A percentile compares a stretch with the other conserved stretches of the same genome.
Evolutionary conservation across 2,797 vertebrate genomes (phyloP).

Genomic region (Lithobates sylvaticus): DNA sequence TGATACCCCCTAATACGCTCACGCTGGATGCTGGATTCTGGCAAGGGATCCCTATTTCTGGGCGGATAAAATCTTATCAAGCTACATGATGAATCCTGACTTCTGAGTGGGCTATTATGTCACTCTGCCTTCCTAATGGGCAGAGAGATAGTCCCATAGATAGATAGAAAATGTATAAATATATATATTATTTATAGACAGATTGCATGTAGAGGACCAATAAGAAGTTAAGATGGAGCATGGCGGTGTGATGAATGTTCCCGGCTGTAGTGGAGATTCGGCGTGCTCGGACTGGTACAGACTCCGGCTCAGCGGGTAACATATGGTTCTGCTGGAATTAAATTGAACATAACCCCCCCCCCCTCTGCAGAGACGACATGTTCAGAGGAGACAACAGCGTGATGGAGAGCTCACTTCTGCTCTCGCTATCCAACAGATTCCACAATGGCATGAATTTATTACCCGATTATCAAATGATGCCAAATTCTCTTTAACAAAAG

Average conservation of each 20-base stretch:
- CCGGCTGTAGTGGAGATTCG: not conserved
- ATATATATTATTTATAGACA: not conserved
- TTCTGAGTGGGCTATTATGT: no score
- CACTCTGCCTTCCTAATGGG: no score
- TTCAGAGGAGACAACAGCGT: not conserved
- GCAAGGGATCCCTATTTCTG: no score
- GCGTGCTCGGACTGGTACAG: constrained; percentile 30
- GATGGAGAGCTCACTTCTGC: constrained; percentile 1
- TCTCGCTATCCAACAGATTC: no score
- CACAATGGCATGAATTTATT: no score
- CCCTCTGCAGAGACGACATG: constrained; percentile 1
- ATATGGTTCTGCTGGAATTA: constrained; percentile 45
- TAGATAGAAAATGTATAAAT: not conserved
- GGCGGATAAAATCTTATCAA: no score
- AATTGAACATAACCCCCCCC: constrained; percentile 27
- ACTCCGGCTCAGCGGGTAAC: constrained; percentile 48
- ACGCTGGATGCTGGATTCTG: not conserved
- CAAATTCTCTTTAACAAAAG: no score
- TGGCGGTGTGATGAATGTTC: not conserved
- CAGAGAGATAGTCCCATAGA: not conserved
- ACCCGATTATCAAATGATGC: no score
- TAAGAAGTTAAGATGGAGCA: not conserved
- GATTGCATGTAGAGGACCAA: not conserved
- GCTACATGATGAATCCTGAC: no score
- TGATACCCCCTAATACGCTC: no score